Evolutionary conservation across 2,113 vertebrate species (phyloP).

Genomic region (Phrynocephalus versicolor): DNA sequence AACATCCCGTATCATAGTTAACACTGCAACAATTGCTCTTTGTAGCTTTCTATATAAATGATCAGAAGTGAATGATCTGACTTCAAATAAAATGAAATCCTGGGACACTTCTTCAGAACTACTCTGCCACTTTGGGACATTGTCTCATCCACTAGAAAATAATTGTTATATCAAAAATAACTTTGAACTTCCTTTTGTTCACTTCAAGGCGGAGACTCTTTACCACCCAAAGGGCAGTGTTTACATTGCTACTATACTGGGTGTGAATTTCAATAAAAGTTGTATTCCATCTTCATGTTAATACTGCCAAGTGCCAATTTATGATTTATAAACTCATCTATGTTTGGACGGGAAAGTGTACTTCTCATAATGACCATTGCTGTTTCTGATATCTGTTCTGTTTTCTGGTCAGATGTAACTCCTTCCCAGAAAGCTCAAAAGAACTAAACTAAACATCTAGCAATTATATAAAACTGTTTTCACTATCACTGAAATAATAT

Average conservation of each 20-base stretch:
- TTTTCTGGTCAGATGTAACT: neutral
- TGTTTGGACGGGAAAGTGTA: conserved; percentile 15
- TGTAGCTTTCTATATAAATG: conserved; percentile 49
- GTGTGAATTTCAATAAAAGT: conserved; percentile 46
- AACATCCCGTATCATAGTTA: conserved; percentile 37
- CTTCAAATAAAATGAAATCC: conserved; percentile 40
- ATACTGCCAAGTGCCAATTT: no score
- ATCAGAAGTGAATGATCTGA: conserved; percentile 39
- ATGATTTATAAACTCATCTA: conserved; percentile 29
- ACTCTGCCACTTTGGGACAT: conserved; percentile 48
- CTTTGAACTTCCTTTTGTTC: conserved; percentile 8
- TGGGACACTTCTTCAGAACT: conserved; percentile 46
- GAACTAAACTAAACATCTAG: neutral
- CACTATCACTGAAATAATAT: neutral
- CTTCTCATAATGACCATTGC: conserved; percentile 34
- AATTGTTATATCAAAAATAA: no score
- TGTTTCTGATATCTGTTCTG: neutral
- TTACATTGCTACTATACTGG: conserved; percentile 44
- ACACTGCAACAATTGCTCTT: conserved; percentile 45
- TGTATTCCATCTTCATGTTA: no score
- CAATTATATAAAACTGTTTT: neutral
- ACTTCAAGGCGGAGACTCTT: conserved; percentile 42
- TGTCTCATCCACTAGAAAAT: conserved; percentile 38
- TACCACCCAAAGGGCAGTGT: conserved; percentile 41
- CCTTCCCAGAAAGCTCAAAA: neutral